Conservation (phyloP, 2,888 invertebrate genomes). For the Parelbella ahira region DNA sequence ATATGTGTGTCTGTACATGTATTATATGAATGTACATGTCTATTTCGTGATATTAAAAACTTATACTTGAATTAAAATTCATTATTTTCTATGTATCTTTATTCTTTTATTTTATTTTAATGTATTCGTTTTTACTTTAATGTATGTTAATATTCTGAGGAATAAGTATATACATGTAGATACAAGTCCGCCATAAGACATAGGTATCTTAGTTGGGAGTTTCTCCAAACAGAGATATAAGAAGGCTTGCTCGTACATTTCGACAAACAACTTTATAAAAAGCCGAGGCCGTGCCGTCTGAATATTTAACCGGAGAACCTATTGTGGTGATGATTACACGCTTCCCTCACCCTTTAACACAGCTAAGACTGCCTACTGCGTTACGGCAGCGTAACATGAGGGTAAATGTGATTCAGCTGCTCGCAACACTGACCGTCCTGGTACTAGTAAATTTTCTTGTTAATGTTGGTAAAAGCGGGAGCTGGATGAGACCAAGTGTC, state of each 20-base stretch:
- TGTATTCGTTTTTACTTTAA: too few species aligned
- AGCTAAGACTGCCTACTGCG: slow-evolving; percentile 8
- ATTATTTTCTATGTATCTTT: too few species aligned
- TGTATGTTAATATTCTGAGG: not conserved
- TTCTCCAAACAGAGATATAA: slow-evolving; percentile 8
- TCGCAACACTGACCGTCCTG: slow-evolving; percentile 2
- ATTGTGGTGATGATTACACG: slow-evolving; percentile 21
- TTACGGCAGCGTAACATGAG: slow-evolving; percentile 9
- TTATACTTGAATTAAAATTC: too few species aligned
- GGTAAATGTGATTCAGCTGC: slow-evolving; percentile 12
- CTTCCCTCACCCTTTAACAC: slow-evolving; percentile 20
- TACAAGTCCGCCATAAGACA: not conserved
- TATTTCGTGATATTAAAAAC: too few species aligned
- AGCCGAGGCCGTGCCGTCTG: slow-evolving; percentile 11
- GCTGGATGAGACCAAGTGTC: too few species aligned
- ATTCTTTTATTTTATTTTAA: too few species aligned
- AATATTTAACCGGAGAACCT: slow-evolving; percentile 19
- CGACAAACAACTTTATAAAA: slow-evolving; percentile 11
- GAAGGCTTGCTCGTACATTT: not conserved
- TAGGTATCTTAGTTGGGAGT: not conserved
- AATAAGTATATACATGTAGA: too few species aligned
- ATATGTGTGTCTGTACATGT: too few species aligned
- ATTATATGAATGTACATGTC: too few species aligned
- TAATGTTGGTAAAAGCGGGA: not conserved
- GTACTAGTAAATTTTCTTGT: not conserved